These are phyloP conservation scores for Cenopis cana DNA, from an alignment of 2,888 invertebrate species.

Conservation along the genomic window DNA sequence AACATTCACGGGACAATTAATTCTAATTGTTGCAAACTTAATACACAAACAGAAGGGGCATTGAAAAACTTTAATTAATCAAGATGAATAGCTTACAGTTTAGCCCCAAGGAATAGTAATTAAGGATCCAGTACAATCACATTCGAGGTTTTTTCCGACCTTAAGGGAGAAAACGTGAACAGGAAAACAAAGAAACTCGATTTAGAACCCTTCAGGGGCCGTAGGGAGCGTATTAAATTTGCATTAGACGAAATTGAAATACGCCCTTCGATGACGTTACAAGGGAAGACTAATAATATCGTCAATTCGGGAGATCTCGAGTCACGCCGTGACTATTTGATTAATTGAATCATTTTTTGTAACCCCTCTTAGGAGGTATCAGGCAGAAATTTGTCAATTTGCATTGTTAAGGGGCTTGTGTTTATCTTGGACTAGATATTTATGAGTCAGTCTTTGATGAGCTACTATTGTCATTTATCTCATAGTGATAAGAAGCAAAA, in stretches of 20 bases:
- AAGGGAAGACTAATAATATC: conserved; percentile 80
- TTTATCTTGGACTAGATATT: conserved; percentile 32
- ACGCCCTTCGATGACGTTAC: conserved; percentile 81
- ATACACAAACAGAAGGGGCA: conserved; percentile 48
- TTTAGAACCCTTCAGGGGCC: conserved; percentile 72
- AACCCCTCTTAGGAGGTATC: conserved; percentile 54
- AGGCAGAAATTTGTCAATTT: conserved; percentile 59
- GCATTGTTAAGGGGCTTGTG: conserved; percentile 49
- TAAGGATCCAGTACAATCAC: conserved; percentile 55
- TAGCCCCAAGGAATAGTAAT: conserved; percentile 72
- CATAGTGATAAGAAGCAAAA: too few relatives aligned
- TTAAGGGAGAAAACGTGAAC: conserved; percentile 52
- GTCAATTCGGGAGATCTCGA: conserved; percentile 76
- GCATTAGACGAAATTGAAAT: conserved; percentile 84
- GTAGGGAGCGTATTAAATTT: conserved; percentile 82
- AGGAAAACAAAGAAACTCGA: conserved; percentile 79
- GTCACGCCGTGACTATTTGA: conserved; percentile 81
- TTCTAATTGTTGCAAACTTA: conserved; percentile 38
- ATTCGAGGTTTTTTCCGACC: conserved; percentile 49
- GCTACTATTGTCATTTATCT: too few relatives aligned
- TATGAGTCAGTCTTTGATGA: too few relatives aligned
- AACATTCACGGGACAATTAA: conserved; percentile 34
- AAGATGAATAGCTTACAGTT: conserved; percentile 76
- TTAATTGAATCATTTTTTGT: conserved; percentile 82
- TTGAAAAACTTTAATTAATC: conserved; percentile 71